Conservation (phyloP, 1,140 invertebrate species). For the Phocides pigmalion region DNA sequence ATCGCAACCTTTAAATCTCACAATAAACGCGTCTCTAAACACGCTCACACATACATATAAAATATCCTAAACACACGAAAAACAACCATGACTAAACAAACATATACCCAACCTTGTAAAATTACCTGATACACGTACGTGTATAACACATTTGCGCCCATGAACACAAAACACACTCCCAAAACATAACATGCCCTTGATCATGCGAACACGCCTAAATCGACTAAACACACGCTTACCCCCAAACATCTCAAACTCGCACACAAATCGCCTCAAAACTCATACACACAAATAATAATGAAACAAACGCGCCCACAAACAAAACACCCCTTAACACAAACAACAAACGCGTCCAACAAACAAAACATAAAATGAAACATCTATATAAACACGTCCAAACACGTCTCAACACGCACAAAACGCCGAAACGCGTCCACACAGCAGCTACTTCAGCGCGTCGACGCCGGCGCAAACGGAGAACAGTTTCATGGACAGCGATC, state of each 20-base stretch:
- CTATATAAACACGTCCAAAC: not conserved
- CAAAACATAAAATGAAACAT: conserved; percentile 3
- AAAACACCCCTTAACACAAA: conserved; percentile 4
- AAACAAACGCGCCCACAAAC: conserved; percentile 4
- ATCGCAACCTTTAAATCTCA: no score
- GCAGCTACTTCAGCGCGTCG: conserved; percentile 79
- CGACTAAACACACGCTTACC: no score
- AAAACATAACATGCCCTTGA: no score
- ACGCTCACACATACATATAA: no score
- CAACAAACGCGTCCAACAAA: not conserved
- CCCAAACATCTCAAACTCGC: conserved; percentile 2
- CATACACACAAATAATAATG: conserved; percentile 3
- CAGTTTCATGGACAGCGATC: conserved; percentile 77
- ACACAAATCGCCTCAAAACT: not conserved
- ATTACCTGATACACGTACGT: no score
- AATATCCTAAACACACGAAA: no score
- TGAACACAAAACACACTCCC: no score
- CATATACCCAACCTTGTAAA: no score
- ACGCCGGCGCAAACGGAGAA: conserved; percentile 73
- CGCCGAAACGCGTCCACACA: conserved; percentile 3
- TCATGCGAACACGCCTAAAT: no score
- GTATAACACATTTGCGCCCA: no score
- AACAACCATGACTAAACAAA: no score
- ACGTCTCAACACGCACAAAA: not conserved
- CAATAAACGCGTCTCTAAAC: no score